These are phyloP conservation scores for Panopea generosa DNA, from an alignment of 2,888 invertebrate genomes.

Conservation along the genomic window DNA sequence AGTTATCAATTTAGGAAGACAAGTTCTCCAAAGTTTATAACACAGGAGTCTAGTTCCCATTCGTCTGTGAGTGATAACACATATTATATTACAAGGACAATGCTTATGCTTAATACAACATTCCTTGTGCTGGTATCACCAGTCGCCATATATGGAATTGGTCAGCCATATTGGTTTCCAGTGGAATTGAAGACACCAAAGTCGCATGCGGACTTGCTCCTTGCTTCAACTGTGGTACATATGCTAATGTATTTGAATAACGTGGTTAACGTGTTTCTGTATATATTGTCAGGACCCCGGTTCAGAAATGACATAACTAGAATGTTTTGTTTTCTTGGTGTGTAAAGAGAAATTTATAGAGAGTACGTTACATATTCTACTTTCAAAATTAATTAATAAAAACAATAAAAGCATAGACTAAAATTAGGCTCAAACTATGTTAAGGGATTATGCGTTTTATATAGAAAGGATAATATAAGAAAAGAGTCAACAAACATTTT, in stretches of 20 bases:
- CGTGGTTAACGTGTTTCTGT: constrained; percentile 17
- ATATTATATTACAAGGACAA: neutral
- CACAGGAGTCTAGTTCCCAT: too few species aligned
- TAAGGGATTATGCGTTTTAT: too few species aligned
- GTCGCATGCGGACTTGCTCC: constrained; percentile 2
- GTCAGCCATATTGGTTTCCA: constrained; percentile 26
- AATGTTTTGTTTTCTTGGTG: neutral
- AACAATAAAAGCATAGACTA: too few species aligned
- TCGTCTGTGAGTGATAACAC: neutral
- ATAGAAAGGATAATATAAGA: too few species aligned
- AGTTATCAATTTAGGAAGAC: too few species aligned
- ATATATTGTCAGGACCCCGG: constrained; percentile 20
- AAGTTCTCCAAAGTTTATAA: too few species aligned
- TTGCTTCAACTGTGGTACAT: constrained; percentile 1
- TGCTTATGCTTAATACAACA: neutral
- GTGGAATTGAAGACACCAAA: neutral
- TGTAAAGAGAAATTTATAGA: too few species aligned
- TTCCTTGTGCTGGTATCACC: constrained; percentile 18
- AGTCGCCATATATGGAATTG: constrained; percentile 17
- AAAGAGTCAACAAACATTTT: too few species aligned
- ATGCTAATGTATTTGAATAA: constrained; percentile 24
- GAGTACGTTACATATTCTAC: too few species aligned
- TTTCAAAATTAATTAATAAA: too few species aligned
- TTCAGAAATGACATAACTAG: constrained; percentile 13
- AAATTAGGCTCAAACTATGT: too few species aligned